Conservation (phyloP, 1,140 invertebrate species). For the Magallana gigas region DNA sequence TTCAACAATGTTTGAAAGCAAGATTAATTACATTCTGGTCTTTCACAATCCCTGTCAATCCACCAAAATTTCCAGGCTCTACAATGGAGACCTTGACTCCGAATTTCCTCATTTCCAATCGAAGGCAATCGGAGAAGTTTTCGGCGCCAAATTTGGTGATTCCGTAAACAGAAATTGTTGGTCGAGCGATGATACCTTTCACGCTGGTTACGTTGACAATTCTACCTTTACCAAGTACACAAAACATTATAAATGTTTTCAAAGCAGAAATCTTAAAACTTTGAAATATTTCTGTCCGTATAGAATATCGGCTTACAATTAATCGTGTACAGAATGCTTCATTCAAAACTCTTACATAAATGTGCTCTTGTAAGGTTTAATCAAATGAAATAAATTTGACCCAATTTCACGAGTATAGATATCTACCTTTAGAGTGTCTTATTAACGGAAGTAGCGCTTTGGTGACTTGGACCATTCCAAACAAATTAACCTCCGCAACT, state of each 20-base stretch:
- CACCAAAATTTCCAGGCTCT: constrained; percentile 73
- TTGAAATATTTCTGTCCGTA: no score
- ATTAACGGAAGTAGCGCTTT: constrained; percentile 84
- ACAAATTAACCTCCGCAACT: constrained; percentile 82
- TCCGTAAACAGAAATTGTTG: constrained; percentile 87
- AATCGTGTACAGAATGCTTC: no score
- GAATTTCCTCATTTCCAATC: constrained; percentile 77
- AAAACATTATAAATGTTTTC: no score
- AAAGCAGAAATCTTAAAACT: no score
- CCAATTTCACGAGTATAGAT: no score
- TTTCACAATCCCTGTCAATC: constrained; percentile 65
- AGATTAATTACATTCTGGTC: constrained; percentile 43
- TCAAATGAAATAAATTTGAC: no score
- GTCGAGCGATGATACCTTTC: constrained; percentile 86
- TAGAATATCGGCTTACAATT: no score
- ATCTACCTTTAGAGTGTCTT: constrained; percentile 73
- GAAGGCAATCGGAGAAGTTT: constrained; percentile 77
- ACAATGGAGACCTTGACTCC: constrained; percentile 77
- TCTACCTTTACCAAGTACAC: constrained; percentile 79
- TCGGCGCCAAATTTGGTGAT: constrained; percentile 88
- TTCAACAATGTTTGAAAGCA: no score
- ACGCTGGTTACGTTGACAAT: constrained; percentile 90
- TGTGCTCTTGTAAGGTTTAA: no score
- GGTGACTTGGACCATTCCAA: constrained; percentile 89
- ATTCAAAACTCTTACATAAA: no score